Base-by-base conservation (phyloP, 2,888 invertebrate species). In the Pegoplata infirma region DNA sequence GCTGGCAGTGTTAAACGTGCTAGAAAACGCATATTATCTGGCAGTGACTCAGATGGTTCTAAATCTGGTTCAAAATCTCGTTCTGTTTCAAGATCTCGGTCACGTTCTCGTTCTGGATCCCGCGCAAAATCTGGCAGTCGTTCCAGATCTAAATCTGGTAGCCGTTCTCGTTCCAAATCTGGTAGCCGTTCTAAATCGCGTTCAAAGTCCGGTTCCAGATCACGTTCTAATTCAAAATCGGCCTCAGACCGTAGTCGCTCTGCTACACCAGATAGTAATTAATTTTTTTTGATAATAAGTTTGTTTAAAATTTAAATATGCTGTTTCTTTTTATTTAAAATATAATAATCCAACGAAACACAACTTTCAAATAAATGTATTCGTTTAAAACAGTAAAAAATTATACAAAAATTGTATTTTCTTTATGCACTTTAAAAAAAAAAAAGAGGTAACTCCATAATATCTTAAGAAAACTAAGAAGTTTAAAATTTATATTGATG, bases 141-240 rank as follows among this genome's bases (percentile, higher is more conserved):
- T 51, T 82, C 82, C 0, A 66, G 59, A 53, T 90, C 91, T 2
- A 83, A 86, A 76, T 86, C 86, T 17, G 83, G 83, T 8, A 86
- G 86, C n/a, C 81, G 83, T 10, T 88, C 88, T 8, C 82, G 82
- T 16, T 83, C 84, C 51, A 58, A 80, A 7, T 82, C 83, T 0
- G 80, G 75, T 67, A 82, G 83, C 47, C 82, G 82, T 32, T 83
- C 82, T 6, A 23, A 69, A 3, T 84, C 83, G n/a, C 72, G 56
- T 56, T 83, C 83, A 17, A 67, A 78, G 28, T 84, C 83, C 4
- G 71, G 58, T 23, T 80, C 36, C 68, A 83, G 88, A 36, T 90
- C 90, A 5, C 88, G 88, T 80, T 90, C 90, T 17, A 82, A 83
- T 25, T 87, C 90, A 8, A 83, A 84, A 47, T 90, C 90, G 10